These are phyloP conservation scores for Podarcis raffonei DNA, from an alignment of 2,113 vertebrate genomes.

Conservation along the genomic window DNA sequence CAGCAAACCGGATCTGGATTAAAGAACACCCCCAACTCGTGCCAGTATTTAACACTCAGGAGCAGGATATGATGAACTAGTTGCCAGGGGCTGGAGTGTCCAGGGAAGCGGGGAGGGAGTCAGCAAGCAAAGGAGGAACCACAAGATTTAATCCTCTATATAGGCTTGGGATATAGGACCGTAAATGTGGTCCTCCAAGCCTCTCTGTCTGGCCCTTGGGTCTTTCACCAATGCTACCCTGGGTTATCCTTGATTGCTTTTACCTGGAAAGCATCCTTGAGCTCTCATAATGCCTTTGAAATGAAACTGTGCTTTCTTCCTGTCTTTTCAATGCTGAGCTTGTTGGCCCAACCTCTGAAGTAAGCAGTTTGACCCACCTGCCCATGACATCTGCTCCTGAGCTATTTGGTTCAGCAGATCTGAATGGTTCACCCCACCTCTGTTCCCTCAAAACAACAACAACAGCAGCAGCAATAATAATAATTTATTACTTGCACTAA, in stretches of 20 bases:
- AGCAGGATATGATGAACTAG: background rate
- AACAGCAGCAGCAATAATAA: too few species aligned
- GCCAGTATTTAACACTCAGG: background rate
- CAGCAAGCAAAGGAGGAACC: background rate
- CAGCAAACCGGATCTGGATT: background rate
- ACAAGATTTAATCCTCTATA: too few species aligned
- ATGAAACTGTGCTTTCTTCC: background rate
- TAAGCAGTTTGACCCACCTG: background rate
- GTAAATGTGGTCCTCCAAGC: too few species aligned
- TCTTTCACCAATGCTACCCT: too few species aligned
- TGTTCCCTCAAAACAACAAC: background rate
- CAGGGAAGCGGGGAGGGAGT: background rate
- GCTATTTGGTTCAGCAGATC: background rate
- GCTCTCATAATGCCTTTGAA: background rate
- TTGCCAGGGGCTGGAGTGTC: background rate
- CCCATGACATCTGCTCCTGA: too few species aligned
- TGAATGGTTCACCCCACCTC: background rate
- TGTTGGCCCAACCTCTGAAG: background rate
- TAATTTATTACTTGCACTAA: too few species aligned
- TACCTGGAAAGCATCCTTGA: too few species aligned
- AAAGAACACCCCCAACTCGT: background rate
- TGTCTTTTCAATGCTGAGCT: background rate
- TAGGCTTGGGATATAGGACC: too few species aligned
- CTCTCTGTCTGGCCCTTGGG: too few species aligned
- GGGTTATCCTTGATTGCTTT: too few species aligned